These are phyloP conservation scores for Polymixis flavicincta DNA, from an alignment of 2,888 invertebrate species.

Conservation along the genomic window DNA sequence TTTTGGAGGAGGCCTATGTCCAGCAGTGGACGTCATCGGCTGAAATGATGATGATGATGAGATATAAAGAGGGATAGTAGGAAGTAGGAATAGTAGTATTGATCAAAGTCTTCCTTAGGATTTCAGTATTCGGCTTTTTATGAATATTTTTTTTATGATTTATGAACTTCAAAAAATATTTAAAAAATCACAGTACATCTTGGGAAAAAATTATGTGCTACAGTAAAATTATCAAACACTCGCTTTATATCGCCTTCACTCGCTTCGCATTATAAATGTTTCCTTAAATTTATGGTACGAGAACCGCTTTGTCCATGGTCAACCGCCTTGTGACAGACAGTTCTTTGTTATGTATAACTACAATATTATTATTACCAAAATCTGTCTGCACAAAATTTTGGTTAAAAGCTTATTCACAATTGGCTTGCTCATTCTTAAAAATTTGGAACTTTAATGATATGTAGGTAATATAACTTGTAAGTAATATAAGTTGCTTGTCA, in stretches of 20 bases:
- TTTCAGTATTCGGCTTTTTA: background rate
- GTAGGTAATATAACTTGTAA: background rate
- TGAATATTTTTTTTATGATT: too few relatives aligned
- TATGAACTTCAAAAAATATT: too few relatives aligned
- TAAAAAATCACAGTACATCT: too few relatives aligned
- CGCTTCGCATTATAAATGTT: background rate
- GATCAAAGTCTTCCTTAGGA: too few relatives aligned
- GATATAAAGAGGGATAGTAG: too few relatives aligned
- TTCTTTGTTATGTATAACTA: constrained; percentile 41
- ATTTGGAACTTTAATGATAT: background rate
- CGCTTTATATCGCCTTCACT: constrained; percentile 12
- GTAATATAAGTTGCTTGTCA: constrained; percentile 6
- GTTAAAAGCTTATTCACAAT: constrained; percentile 11
- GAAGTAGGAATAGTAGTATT: too few relatives aligned
- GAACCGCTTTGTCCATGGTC: constrained; percentile 48
- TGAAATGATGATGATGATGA: too few relatives aligned
- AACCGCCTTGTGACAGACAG: constrained; percentile 23
- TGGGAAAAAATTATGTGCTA: background rate
- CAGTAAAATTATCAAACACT: constrained; percentile 2
- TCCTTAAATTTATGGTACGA: constrained; percentile 12
- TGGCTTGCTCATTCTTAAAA: background rate
- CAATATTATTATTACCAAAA: constrained; percentile 23
- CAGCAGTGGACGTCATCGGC: too few relatives aligned
- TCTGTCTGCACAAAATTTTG: constrained; percentile 7
- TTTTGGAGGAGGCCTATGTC: too few relatives aligned